Evolutionary conservation across 2,113 vertebrate species (phyloP).

Genomic region (Pluvialis apricaria): DNA sequence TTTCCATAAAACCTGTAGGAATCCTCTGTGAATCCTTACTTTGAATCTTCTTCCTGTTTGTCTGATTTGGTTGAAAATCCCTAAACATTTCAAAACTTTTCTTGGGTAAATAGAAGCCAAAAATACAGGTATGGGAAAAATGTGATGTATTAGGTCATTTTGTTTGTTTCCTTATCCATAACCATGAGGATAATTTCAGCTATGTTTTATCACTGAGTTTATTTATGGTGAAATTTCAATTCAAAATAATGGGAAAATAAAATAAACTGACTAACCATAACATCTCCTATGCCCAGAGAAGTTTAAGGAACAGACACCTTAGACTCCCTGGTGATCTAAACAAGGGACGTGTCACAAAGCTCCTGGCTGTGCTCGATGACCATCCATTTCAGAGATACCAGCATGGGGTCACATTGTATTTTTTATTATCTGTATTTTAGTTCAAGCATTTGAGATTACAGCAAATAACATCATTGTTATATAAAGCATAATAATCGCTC

Average conservation of each 20-base stretch:
- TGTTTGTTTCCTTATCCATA: background rate
- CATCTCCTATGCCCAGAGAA: background rate
- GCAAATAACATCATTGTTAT: background rate
- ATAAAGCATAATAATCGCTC: background rate
- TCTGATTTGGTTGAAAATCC: background rate
- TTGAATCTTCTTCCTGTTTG: background rate
- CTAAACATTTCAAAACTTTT: background rate
- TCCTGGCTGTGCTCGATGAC: background rate
- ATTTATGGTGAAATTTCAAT: background rate
- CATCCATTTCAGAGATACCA: background rate
- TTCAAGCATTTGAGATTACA: background rate
- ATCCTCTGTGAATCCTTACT: background rate
- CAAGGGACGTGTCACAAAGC: background rate
- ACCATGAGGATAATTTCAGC: background rate
- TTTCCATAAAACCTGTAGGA: background rate
- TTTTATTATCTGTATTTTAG: background rate
- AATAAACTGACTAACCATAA: background rate
- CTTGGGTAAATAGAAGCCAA: background rate
- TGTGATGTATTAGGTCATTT: background rate
- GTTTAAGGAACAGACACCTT: background rate
- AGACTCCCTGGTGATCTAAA: background rate
- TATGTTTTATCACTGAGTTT: background rate
- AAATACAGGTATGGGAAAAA: rapidly evolving
- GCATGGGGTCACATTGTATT: background rate
- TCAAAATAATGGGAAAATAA: background rate